Evolutionary conservation across 2,797 vertebrate species (phyloP).

Genomic region (Betta splendens): DNA sequence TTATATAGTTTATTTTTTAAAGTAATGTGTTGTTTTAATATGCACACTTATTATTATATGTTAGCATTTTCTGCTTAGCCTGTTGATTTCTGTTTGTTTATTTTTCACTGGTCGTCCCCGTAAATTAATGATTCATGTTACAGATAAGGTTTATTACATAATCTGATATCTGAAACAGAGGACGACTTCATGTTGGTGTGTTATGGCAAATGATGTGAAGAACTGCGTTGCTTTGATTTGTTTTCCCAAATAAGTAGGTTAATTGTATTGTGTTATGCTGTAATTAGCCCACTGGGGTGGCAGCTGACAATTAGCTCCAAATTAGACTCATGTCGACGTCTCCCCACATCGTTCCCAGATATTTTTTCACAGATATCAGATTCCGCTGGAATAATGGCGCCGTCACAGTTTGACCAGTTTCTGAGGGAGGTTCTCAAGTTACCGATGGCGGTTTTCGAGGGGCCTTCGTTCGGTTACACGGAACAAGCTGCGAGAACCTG

Average conservation of each 20-base stretch:
- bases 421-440: constrained; percentile 94
- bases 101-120: constrained; percentile 27
- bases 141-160: constrained; percentile 62
- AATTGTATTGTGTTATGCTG: constrained; percentile 66
- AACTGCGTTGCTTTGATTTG: constrained; percentile 68
- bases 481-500: constrained; percentile 92
- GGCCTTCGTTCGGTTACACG: constrained; percentile 95
- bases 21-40: constrained; percentile 34
- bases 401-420: constrained; percentile 93
- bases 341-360: constrained; percentile 79
- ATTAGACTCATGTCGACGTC: constrained; percentile 59
- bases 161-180: constrained; percentile 50
- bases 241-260: constrained; percentile 73
- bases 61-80: constrained; percentile 29
- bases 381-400: constrained; percentile 90
- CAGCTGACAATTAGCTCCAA: constrained; percentile 68
- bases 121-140: constrained; percentile 66
- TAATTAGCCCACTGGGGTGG: constrained; percentile 70
- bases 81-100: constrained; percentile 35
- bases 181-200: constrained; percentile 28
- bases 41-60: constrained; percentile 12
- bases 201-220: constrained; percentile 59
- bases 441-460: constrained; percentile 96
- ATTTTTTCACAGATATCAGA: constrained; percentile 98
- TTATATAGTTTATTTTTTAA: constrained; percentile 13